Base-by-base conservation (phyloP, 2,888 invertebrate genomes). In the Trissolcus brochymenae region DNA sequence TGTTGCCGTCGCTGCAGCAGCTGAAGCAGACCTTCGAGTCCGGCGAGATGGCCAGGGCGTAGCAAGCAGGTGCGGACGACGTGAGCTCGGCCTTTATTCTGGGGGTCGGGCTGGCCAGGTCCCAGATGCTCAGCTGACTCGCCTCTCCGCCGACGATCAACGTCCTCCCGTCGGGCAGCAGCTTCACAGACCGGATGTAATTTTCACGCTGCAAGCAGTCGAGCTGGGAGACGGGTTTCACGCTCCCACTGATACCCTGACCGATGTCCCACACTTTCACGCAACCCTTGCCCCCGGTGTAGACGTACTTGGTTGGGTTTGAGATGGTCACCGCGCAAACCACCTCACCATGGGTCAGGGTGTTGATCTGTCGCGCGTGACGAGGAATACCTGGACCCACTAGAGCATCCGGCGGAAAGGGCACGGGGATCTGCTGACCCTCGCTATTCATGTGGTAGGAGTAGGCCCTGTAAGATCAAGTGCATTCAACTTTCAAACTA, bases 11-110 rank as follows among this genome's bases (percentile, higher is more conserved):
- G 84, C 97, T 97, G 91, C 98, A 98, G 90, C 99, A 99, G 88
- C 98, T 97, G 91, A 98, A 99, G 92, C 98, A 98, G 77, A 98
- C 96, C 92, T 98, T 98, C 76, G 96, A 96, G 90, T 99, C 98
- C 0, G 97, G 97, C 83, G 97, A 97, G 84, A 99, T 97, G 76
- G 98, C 98, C 64, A 99, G 92, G 62, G 98, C 98, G 89, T 99
- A 99, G 90, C 98, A 99, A 0, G 99, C 99, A 21, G 98, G 98
- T 75, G 98, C 98, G 75, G 95, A 95, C 1, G 95, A 95, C 19
- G 95, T 95, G 65, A 95, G 90, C 87, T 98, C 98, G 11, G 96
- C 96, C 88, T 97, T 96, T 86, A 98, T 96, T 67, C 97, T 91
- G 70, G 98, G 98, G 81, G 96, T 96, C 49, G 96, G 95, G 83